These are phyloP conservation scores for Platycercus adscitus DNA, from an alignment of 2,113 vertebrate species.

Conservation along the genomic window DNA sequence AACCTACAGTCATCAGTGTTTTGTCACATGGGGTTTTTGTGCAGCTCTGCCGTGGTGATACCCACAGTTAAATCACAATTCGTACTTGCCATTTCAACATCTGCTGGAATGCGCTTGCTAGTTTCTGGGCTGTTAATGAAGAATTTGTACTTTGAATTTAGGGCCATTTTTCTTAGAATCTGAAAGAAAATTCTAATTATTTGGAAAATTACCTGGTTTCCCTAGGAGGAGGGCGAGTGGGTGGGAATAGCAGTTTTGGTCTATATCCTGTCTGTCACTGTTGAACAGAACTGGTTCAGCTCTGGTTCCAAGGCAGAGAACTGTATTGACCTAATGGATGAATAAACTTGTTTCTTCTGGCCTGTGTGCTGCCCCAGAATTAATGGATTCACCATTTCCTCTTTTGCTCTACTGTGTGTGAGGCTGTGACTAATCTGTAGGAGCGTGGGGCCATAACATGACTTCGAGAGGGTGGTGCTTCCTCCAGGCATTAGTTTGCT, in stretches of 20 bases:
- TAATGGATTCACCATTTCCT: constrained; percentile 49
- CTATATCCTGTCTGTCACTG: not conserved
- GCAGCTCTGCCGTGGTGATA: not conserved
- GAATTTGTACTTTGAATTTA: not conserved
- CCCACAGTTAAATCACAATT: not conserved
- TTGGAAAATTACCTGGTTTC: not conserved
- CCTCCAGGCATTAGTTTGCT: constrained; percentile 74
- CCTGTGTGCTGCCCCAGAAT: not conserved
- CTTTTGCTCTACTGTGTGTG: not conserved
- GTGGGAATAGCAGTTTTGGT: not conserved
- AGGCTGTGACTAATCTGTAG: constrained; percentile 57
- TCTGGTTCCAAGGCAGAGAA: too few relatives aligned
- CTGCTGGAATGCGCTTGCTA: not conserved
- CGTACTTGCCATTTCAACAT: not conserved
- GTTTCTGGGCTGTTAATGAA: not conserved
- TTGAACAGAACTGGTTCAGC: too few relatives aligned
- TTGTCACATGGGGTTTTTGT: rapidly evolving
- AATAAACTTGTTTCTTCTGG: not conserved
- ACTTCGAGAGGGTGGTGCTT: constrained; percentile 70
- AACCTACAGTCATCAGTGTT: not conserved
- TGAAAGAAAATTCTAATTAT: not conserved
- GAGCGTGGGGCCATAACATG: constrained; percentile 25
- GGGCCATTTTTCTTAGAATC: not conserved
- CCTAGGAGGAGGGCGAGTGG: not conserved
- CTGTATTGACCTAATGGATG: too few relatives aligned